Evolutionary conservation across 64 coral and sea anemone genomes (phyloP), one percentile per base, ranked within the genome.

Genomic region (Acropora tenuis): DNA sequence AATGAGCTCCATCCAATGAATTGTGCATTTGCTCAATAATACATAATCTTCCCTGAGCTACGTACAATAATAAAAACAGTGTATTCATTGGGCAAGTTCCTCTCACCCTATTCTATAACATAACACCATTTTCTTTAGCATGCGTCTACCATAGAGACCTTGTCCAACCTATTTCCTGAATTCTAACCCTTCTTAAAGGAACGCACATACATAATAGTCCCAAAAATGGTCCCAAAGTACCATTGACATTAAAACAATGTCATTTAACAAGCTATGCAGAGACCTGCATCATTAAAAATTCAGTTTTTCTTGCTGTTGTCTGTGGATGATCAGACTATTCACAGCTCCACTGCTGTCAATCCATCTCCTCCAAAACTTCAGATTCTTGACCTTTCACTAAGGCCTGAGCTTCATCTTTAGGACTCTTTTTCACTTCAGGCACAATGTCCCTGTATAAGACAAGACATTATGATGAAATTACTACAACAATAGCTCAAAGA

Each of bases 361-460:
- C 82, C 82, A 85, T 85, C 44, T 82, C 15, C 5, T 85, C 82
- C 43, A 85, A 71, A 71, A 69, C 49, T 66, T 69, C 82, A 47
- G 43, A 43, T 40, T 85, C 60, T 67, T 85, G 69, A 45, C 61
- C 40, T 4, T 69, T 5, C 47, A 48, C 63, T 65, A 85, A 49
- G 66, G 44, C 61, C 48, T 69, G 82, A 8, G 82, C 45, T 72
- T 67, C 65, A 11, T 71, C 44, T 71, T 85, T 45, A n/a, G 63
- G 18, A 48, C 42, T 48, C n/a, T n/a, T 71, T 30, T 85, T 85
- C 4, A 85, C 82, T 20, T 85, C 18, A 48, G 45, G 45, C 9
- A 58, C 48, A 1, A 16, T 85, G 72, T 48, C 65, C 82, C 82
- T 85, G 4, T 10, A 55, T 7, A 19, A 11, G 0, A 40, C 8